Base-by-base conservation (phyloP, 2,797 vertebrate genomes). In the Channallabes apus region DNA sequence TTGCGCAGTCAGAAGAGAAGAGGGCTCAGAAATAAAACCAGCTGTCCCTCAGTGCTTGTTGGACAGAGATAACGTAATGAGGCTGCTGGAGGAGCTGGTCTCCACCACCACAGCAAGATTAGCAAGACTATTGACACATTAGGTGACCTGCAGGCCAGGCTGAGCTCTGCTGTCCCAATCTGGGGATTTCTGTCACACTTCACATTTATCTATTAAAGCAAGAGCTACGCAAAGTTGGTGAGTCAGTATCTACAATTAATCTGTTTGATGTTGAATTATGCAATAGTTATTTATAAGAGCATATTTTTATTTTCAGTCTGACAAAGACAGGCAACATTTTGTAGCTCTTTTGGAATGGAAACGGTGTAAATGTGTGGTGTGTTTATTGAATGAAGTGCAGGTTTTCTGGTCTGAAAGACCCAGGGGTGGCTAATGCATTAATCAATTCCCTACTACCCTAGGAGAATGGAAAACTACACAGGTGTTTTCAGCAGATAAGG, bases 1-100 rank as follows among this genome's bases (percentile, higher is more conserved):
- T 22, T 88, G 78, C n/a, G 86, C 89, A 88, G 92, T 91, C 92
- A 93, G 93, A 93, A 92, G 92, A 93, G 92, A 87, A 78, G 82
- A 82, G 77, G 68, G 88, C 88, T 93, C 94, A 94, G 95, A 96
- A 96, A 96, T 96, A 97, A 97, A 98, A 96, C 93, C 95, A 95
- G 95, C 95, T 94, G 91, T 94, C 93, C 92, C 92, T 82, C 85
- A 94, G 89, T 59, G 65, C 67, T 71, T 82, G 51, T 29, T 86
- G 91, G 94, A 94, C 93, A 95, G 94, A 94, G 90, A 83, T 93
- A 92, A 92, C 90, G 87, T 85, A 82, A 93, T 86, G 73, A 51
- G 46, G 89, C 91, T 85, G 88, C 92, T 90, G 90, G 94, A 95
- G 96, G 97, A 97, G 96, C 95, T 95, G 95, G 96, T 93, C 96